Evolutionary conservation across 2,797 vertebrate species (phyloP).

Genomic region (Hydrophis major): DNA sequence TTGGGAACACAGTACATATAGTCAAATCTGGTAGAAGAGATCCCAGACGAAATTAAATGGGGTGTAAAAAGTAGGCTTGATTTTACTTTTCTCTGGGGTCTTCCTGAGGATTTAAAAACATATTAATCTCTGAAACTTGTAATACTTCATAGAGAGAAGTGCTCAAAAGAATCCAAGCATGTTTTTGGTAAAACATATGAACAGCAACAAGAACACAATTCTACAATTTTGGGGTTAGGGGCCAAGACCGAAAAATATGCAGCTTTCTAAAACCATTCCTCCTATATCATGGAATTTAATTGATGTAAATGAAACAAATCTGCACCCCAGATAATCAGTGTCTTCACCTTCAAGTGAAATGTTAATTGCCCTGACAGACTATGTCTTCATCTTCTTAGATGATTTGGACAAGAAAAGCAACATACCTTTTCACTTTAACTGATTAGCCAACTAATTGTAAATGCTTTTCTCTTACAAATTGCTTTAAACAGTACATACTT

Average conservation of each 20-base stretch:
- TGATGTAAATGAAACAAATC: conserved; percentile 5
- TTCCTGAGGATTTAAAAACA: not conserved
- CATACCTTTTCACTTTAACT: not conserved
- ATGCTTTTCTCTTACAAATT: conserved; percentile 10
- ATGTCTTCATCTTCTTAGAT: conserved; percentile 2
- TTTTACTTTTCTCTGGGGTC: not conserved
- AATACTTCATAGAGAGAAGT: not conserved
- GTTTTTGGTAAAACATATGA: not conserved
- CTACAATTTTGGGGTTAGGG: not conserved
- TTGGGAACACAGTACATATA: not conserved
- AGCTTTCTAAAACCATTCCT: not conserved
- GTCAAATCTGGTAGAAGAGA: not conserved
- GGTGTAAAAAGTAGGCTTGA: not conserved
- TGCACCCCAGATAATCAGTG: conserved; percentile 1
- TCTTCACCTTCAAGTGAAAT: conserved; percentile 20
- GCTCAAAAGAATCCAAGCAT: not conserved
- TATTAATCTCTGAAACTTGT: not conserved
- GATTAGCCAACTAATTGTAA: conserved; percentile 4
- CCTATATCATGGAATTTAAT: not conserved
- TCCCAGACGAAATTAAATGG: not conserved
- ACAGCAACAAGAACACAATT: not conserved
- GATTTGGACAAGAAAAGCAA: conserved; percentile 27
- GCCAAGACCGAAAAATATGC: not conserved
- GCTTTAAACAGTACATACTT: not conserved
- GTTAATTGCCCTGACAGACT: conserved; percentile 21